Conservation (phyloP, 2,888 invertebrate species). For the Ryuthela nishihirai region DNA sequence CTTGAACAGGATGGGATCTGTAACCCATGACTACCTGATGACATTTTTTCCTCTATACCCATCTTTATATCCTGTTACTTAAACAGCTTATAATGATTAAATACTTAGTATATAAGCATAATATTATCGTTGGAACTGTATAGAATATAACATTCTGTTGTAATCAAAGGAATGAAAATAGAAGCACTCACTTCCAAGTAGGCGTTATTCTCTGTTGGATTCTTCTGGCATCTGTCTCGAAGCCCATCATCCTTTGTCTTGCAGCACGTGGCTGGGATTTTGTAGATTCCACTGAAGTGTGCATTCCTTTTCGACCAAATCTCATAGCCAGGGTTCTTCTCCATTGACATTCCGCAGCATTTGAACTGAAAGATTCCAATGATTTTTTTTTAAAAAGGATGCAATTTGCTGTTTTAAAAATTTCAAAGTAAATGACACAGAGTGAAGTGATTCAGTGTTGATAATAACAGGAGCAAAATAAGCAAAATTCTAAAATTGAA, state of each 20-base stretch:
- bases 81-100: too few relatives aligned
- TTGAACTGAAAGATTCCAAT: slow-evolving; percentile 16
- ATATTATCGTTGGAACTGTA: too few relatives aligned
- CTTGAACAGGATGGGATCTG: too few relatives aligned
- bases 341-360: slow-evolving; percentile 34
- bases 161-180: too few relatives aligned
- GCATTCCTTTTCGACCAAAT: slow-evolving; percentile 29
- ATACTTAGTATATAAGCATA: too few relatives aligned
- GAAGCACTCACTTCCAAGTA: slow-evolving; percentile 23
- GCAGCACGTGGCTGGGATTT: slow-evolving; percentile 32
- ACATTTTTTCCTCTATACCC: too few relatives aligned
- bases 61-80: too few relatives aligned
- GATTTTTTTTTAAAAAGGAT: neutral
- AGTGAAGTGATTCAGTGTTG: neutral
- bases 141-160: too few relatives aligned
- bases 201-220: slow-evolving; percentile 29
- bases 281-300: slow-evolving; percentile 17
- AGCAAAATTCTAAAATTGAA: too few relatives aligned
- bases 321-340: slow-evolving; percentile 18
- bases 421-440: neutral
- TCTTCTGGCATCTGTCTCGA: slow-evolving; percentile 22
- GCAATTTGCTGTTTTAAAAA: neutral
- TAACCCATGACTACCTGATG: too few relatives aligned
- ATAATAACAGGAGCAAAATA: too few relatives aligned
- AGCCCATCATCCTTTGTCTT: slow-evolving; percentile 26